A percentile compares a stretch with the other conserved stretches of the same genome.
Evolutionary conservation across 1,140 invertebrate species (phyloP).

Genomic region (Kradibia gibbosae): DNA sequence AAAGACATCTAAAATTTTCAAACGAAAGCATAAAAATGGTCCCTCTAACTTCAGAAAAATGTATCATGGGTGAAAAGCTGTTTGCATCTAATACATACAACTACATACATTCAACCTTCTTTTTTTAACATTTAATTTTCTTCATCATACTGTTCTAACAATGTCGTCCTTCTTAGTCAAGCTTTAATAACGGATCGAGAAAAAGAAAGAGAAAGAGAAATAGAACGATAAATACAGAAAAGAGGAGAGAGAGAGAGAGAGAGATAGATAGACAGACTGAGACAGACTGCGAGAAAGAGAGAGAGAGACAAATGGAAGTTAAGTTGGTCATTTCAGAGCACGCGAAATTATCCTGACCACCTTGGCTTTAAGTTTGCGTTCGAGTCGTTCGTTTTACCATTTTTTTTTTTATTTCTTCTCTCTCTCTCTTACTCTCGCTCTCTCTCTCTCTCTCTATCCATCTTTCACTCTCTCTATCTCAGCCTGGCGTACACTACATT

Average conservation of each 20-base stretch:
- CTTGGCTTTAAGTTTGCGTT: slow-evolving; percentile 67
- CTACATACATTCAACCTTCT: slow-evolving; percentile 38
- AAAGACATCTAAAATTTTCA: too few relatives aligned
- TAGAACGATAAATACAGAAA: background rate
- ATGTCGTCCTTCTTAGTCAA: slow-evolving; percentile 18
- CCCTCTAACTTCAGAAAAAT: too few relatives aligned
- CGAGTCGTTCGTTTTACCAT: slow-evolving; percentile 53
- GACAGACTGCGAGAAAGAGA: slow-evolving; percentile 42
- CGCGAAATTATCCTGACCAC: slow-evolving; percentile 72
- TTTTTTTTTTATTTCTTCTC: slow-evolving; percentile 57
- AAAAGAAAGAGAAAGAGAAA: slow-evolving; percentile 3
- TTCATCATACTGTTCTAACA: background rate
- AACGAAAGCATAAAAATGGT: too few relatives aligned
- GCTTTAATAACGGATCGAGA: slow-evolving; percentile 6
- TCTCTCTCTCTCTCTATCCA: slow-evolving; percentile 36
- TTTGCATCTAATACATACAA: background rate
- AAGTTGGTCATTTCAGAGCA: slow-evolving; percentile 60
- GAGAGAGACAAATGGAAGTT: slow-evolving; percentile 33
- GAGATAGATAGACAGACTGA: background rate
- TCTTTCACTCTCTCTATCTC: background rate
- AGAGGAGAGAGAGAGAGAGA: slow-evolving; percentile 12
- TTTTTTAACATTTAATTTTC: background rate
- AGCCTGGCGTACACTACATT: background rate
- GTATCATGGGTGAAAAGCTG: background rate
- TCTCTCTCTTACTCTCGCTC: slow-evolving; percentile 41